Conservation (phyloP, 2,797 vertebrate species). For the Schizopygopsis pylzovi region DNA sequence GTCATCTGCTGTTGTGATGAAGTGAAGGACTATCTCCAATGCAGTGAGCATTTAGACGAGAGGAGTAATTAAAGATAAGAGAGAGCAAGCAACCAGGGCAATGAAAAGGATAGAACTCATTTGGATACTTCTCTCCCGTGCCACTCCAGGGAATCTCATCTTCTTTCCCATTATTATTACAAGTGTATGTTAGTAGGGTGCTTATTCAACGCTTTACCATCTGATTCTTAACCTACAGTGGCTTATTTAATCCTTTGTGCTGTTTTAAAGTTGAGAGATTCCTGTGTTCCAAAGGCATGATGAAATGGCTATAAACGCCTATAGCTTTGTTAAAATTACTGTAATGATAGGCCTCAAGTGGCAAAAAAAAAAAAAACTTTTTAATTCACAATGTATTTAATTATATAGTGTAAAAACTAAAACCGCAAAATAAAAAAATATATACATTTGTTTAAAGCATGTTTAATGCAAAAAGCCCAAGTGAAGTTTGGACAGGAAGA, state of each 20-base stretch:
- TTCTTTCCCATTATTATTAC: constrained; percentile 1
- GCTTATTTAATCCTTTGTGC: background rate
- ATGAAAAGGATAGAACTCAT: constrained; percentile 23
- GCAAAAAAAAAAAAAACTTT: background rate
- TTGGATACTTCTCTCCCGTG: constrained; percentile 19
- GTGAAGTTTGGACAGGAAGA: background rate
- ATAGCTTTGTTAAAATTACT: background rate
- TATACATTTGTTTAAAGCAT: no score
- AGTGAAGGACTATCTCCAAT: constrained; percentile 19
- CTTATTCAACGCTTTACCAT: constrained; percentile 1
- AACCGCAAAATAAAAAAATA: no score
- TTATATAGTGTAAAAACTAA: no score
- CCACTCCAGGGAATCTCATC: constrained; percentile 23
- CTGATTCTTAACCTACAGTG: constrained; percentile 19
- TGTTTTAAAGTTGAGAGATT: background rate
- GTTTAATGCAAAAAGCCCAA: background rate
- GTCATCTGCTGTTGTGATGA: constrained; percentile 26
- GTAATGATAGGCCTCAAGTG: background rate
- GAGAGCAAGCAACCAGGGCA: constrained; percentile 14
- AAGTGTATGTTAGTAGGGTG: constrained; percentile 7
- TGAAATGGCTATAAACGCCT: background rate
- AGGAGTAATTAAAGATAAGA: constrained; percentile 46
- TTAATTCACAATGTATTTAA: no score
- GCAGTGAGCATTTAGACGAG: constrained; percentile 17
- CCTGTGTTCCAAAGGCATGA: background rate